A percentile compares a stretch with the other conserved stretches of the same genome.
phyloP scores from a whole-genome alignment of 92 coral and sea anemone species.

The Actinernus sp. region DNA sequence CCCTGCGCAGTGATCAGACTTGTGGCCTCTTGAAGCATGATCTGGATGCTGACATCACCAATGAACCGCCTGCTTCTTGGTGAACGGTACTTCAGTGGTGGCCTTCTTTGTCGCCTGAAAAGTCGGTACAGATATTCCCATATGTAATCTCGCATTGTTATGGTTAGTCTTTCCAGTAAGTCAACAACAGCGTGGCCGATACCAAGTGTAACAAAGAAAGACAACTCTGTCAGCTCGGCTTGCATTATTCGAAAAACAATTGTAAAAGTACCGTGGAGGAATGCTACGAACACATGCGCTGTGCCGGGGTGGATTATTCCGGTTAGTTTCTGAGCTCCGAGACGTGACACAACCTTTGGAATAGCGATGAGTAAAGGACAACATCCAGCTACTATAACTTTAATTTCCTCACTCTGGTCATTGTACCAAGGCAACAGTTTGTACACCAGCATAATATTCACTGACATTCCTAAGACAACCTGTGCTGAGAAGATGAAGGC shows the following conservation, averaged over 20 bases:
- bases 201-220: conserved; percentile 57
- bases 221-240: conserved; percentile 63
- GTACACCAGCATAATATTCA: conserved; percentile 33
- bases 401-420: conserved; percentile 16
- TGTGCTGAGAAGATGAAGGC: conserved; percentile 46
- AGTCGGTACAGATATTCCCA: conserved; percentile 55
- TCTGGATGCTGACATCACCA: conserved; percentile 74
- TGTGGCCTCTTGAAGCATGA: conserved; percentile 61
- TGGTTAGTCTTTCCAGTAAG: conserved; percentile 54
- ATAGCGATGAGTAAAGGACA: conserved; percentile 50
- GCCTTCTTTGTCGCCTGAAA: conserved; percentile 7
- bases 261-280: conserved; percentile 36
- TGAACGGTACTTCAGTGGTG: conserved; percentile 28
- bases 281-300: conserved; percentile 32
- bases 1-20: conserved; percentile 62
- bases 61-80: conserved; percentile 79
- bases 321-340: conserved; percentile 48
- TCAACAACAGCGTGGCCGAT: conserved; percentile 54
- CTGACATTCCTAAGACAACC: conserved; percentile 51
- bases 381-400: conserved; percentile 32
- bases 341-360: conserved; percentile 55
- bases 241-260: conserved; percentile 73
- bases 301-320: conserved; percentile 62
- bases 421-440: conserved; percentile 51
- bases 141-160: conserved; percentile 60